Evolutionary conservation across 2,888 invertebrate species (phyloP).

Genomic region (Diadromus collaris): DNA sequence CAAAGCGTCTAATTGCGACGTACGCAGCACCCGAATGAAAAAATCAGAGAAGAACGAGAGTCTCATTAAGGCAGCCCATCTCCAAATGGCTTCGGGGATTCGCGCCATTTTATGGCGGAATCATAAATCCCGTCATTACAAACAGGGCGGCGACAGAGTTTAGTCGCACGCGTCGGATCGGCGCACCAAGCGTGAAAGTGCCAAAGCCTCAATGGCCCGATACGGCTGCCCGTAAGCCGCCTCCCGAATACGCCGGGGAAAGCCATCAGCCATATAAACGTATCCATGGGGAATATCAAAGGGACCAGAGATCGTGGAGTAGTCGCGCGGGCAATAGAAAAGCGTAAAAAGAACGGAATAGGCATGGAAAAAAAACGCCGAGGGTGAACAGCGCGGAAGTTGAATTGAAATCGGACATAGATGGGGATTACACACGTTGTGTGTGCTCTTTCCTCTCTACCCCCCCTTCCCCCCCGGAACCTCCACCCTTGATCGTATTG

Average conservation of each 20-base stretch:
- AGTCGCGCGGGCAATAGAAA: constrained; percentile 21
- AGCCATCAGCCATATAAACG: constrained; percentile 52
- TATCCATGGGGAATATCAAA: constrained; percentile 56
- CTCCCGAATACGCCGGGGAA: not conserved
- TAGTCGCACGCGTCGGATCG: constrained; percentile 19
- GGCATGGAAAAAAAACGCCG: constrained; percentile 35
- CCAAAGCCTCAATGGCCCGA: constrained; percentile 20
- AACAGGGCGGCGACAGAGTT: constrained; percentile 15
- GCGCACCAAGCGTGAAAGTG: constrained; percentile 21
- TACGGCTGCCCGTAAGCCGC: constrained; percentile 19
- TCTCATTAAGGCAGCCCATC: constrained; percentile 10
- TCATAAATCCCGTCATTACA: constrained; percentile 30
- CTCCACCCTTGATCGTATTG: constrained; percentile 25
- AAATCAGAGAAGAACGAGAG: constrained; percentile 9
- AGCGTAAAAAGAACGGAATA: constrained; percentile 33
- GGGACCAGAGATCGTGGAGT: constrained; percentile 38
- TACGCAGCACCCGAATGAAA: not conserved
- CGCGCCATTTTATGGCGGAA: constrained; percentile 19
- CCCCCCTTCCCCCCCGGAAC: no score
- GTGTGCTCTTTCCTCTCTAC: constrained; percentile 17
- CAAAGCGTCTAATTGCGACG: not conserved
- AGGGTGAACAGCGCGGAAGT: constrained; percentile 56
- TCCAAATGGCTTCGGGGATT: constrained; percentile 25
- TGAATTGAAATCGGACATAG: constrained; percentile 68
- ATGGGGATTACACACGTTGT: constrained; percentile 68